phyloP scores from a whole-genome alignment of 2,888 invertebrate species.

The Chironomus riparius region DNA sequence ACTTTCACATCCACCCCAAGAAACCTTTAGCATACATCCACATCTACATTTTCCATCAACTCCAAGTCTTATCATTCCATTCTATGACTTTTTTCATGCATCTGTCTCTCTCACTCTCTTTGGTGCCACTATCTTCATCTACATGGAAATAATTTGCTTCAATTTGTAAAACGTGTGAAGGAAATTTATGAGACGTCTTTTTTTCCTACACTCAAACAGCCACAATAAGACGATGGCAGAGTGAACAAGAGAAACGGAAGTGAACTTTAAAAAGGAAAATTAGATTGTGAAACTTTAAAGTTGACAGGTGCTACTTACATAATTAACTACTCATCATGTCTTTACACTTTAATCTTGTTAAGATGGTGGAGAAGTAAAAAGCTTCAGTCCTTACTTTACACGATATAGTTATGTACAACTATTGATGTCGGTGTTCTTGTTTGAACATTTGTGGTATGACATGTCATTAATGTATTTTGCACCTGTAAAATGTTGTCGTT shows the following conservation, averaged over 20 bases:
- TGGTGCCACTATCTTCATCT: neutral
- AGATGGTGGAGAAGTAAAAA: neutral
- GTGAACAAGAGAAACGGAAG: neutral
- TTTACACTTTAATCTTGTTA: neutral
- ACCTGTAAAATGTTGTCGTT: neutral
- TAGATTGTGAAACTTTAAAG: neutral
- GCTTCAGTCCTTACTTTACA: neutral
- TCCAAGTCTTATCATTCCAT: neutral
- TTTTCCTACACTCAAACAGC: too few species aligned
- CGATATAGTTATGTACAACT: neutral
- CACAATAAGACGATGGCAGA: too few species aligned
- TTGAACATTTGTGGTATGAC: too few species aligned
- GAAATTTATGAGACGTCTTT: neutral
- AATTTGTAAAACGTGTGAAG: neutral
- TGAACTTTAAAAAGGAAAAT: neutral
- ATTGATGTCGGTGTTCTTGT: too few species aligned
- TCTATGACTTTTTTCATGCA: neutral
- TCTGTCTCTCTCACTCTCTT: neutral
- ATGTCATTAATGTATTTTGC: too few species aligned
- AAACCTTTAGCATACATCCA: too few species aligned
- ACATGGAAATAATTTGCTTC: neutral
- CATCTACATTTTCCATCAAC: neutral
- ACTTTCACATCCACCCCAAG: too few species aligned
- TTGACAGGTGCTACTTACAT: conserved; percentile 13
- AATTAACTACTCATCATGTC: conserved; percentile 12